Evolutionary conservation across 2,888 invertebrate genomes (phyloP).

Genomic region (Scrobipalpa atriplicella): DNA sequence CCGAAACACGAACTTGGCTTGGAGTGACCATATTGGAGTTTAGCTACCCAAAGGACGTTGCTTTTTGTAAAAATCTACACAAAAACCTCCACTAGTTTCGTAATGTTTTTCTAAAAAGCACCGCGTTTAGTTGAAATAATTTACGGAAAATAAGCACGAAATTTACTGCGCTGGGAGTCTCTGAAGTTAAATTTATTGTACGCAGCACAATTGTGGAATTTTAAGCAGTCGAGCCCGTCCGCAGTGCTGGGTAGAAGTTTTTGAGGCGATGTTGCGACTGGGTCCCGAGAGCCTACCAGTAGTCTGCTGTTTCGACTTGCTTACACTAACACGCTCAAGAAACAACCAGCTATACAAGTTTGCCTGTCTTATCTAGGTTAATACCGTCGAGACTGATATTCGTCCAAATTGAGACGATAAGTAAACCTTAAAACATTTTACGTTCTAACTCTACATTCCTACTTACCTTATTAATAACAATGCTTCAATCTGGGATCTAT

Average conservation of each 20-base stretch:
- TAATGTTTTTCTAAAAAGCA: constrained; percentile 37
- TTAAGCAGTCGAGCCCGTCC: constrained; percentile 58
- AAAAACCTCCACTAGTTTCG: constrained; percentile 21
- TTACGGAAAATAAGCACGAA: constrained; percentile 69
- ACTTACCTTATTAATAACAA: no score
- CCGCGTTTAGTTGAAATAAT: constrained; percentile 63
- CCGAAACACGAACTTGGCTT: constrained; percentile 16
- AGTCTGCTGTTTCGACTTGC: constrained; percentile 29
- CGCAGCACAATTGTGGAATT: constrained; percentile 71
- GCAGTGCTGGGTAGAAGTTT: constrained; percentile 54
- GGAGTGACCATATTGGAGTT: constrained; percentile 23
- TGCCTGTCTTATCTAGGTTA: constrained; percentile 2
- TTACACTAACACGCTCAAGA: neutral
- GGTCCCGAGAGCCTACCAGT: constrained; percentile 29
- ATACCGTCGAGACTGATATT: neutral
- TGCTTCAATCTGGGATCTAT: no score
- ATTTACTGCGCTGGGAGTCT: constrained; percentile 64
- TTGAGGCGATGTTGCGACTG: constrained; percentile 29
- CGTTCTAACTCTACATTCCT: no score
- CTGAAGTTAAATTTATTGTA: constrained; percentile 70
- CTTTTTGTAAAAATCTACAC: constrained; percentile 18
- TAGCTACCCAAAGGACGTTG: constrained; percentile 20
- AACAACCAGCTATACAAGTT: neutral
- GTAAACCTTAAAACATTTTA: no score
- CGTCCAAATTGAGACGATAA: no score